Base-by-base conservation (phyloP, 1,140 invertebrate species). In the Chymomyza costata region DNA sequence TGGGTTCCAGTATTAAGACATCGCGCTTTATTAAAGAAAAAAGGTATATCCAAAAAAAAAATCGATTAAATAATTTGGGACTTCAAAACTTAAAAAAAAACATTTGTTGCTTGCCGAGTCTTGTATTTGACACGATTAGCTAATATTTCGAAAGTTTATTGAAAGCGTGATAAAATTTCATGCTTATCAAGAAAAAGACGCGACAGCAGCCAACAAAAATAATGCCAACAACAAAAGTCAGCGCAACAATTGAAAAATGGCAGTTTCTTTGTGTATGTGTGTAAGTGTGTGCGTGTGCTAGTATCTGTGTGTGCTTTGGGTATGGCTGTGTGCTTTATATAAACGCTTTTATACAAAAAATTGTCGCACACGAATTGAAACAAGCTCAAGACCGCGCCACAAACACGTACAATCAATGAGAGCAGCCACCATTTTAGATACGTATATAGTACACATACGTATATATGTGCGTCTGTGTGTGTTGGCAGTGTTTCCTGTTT, bases 1-100 rank as follows among this genome's bases (percentile, higher is more conserved):
- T 86, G 18, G 93, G 92, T 83, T 93, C 92, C 87, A 94, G 85
- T 50, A 90, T 87, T 46, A 94, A 82, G 1, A 91, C 90, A 82
- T 94, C 93, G 65, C 89, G 89, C 92, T 94, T 88, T 34, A 65
- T 74, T 30, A 39, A 53, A 40, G 61, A 54, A 7, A 54, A 37
- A 34, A 19, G 11, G 44, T 21, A 0, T 15, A 49, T n/a, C 50
- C 30, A 7, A 13, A 14, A 25, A 43, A 35, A 2, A 10, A 18
- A n/a, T 19, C 30, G 21, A 48, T 25, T 11, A 32, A 14, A 18
- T 32, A 35, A 15, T 38, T 31, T 48, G 35, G 17, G 28, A 59
- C 28, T 56, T 55, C 38, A 11, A 39, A 37, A 6, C 28, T 70
- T 45, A 65, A 60, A 37, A 57, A 61, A 41, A 31, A 43, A 43